Evolutionary conservation across 2,888 invertebrate species (phyloP), one percentile per base, ranked within the genome.

Genomic region (Leptopilina drosophilae): DNA sequence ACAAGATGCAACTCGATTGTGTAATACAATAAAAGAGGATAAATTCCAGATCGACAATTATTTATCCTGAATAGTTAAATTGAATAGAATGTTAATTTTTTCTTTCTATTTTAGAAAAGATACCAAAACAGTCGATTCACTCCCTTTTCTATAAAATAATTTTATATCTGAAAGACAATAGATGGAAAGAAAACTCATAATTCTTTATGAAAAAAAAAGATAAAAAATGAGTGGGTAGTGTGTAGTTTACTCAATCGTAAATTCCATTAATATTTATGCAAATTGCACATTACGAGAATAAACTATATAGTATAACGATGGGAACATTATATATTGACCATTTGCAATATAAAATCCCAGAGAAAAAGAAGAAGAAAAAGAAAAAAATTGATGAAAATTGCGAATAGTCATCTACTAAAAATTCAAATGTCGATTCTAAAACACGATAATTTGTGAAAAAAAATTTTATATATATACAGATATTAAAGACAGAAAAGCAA

Each of bases 151-250:
- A 49, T 11, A 5, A 8, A 8, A 11, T 0, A 42, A 8, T 8
- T 6, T 42, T 49, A 49, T 49, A 49, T 46, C 5, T 46, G 33
- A 33, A 5, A 42, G 67, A 67, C 67, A 67, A 49, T 67, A 49
- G 11, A 49, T 49, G 49, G 4, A 11, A 49, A 49, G 49, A 49
- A 53, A 33, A 14, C 26, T 73, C 73, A 56, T 73, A 73, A 53
- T 73, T 73, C 56, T 56, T 56, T n/a, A 56, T n/a, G 11, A 11
- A 56, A 73, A 56, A 73, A 42, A 56, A 33, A 73, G 59, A 1
- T 20, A 20, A 73, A 73, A 73, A n/a, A 59, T n/a, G 73, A 73
- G 73, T 73, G 56, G 73, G 73, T 73, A 73, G 73, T 40, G 73
- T 53, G 33, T 56, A 33, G 33, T n/a, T 62, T 73, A 33, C 73